phyloP scores from a whole-genome alignment of 2,888 invertebrate genomes.

The Galerucella nymphaeae region DNA sequence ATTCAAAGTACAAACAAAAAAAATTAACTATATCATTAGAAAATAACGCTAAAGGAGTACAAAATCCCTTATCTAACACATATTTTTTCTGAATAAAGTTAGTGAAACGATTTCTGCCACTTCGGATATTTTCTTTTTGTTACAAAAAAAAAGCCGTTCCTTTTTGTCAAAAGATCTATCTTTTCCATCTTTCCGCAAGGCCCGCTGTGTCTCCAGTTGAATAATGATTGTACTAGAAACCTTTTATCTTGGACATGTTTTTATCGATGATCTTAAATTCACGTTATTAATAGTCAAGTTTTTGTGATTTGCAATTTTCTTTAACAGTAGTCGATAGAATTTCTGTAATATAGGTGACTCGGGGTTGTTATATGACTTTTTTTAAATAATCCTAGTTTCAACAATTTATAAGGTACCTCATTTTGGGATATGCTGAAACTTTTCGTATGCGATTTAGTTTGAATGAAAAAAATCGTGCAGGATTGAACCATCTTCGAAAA shows the following conservation, averaged over 20 bases:
- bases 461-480: too few relatives aligned
- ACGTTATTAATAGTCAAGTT: not conserved
- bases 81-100: not conserved
- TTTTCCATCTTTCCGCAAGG: slow-evolving; percentile 4
- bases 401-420: too few relatives aligned
- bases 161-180: not conserved
- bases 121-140: too few relatives aligned
- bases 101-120: too few relatives aligned
- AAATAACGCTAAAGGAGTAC: too few relatives aligned
- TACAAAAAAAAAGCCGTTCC: not conserved
- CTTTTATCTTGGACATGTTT: not conserved
- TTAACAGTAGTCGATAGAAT: not conserved
- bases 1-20: too few relatives aligned
- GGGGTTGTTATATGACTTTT: not conserved
- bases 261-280: not conserved
- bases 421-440: too few relatives aligned
- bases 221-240: not conserved
- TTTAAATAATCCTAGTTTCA: too few relatives aligned
- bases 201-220: not conserved
- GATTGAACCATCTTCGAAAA: too few relatives aligned
- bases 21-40: too few relatives aligned
- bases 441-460: too few relatives aligned
- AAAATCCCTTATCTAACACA: not conserved
- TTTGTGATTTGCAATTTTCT: not conserved
- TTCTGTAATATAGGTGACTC: not conserved